Conservation (phyloP, 2,113 vertebrate species). For the Monarcha castaneiventris region DNA sequence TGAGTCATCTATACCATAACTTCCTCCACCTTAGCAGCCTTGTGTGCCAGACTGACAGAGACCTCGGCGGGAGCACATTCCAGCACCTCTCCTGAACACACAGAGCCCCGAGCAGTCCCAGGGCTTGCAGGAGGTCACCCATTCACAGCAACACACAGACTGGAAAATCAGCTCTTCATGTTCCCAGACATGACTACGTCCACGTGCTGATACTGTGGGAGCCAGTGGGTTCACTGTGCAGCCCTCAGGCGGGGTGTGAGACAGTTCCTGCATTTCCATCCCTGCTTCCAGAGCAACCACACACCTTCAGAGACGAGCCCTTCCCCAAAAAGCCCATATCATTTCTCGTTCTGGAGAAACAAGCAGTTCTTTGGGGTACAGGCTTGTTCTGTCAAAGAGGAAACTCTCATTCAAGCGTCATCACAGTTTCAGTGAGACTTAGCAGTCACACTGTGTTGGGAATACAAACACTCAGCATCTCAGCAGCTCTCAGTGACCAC, state of each 20-base stretch:
- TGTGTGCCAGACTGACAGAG: not conserved
- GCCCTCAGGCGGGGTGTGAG: not conserved
- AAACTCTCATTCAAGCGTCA: not conserved
- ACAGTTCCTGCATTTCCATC: not conserved
- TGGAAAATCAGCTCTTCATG: not conserved
- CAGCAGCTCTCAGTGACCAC: not conserved
- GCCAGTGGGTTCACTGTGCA: not conserved
- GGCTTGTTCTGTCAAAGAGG: not conserved
- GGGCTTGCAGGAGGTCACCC: not conserved
- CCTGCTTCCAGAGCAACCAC: not conserved
- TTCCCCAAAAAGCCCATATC: fast-evolving
- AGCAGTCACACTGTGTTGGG: not conserved
- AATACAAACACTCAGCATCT: not conserved
- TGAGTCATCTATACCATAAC: not conserved
- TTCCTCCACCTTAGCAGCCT: not conserved
- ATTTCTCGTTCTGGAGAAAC: not conserved
- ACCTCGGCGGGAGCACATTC: not conserved
- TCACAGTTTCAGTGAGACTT: not conserved
- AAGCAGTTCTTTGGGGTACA: not conserved
- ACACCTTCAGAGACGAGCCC: not conserved
- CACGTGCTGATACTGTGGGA: not conserved
- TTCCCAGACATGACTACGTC: not conserved
- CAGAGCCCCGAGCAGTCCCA: fast-evolving
- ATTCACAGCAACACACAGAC: not conserved
- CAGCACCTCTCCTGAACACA: not conserved